Evolutionary conservation across 2,888 invertebrate genomes (phyloP).

Genomic region (Calameuta filiformis): DNA sequence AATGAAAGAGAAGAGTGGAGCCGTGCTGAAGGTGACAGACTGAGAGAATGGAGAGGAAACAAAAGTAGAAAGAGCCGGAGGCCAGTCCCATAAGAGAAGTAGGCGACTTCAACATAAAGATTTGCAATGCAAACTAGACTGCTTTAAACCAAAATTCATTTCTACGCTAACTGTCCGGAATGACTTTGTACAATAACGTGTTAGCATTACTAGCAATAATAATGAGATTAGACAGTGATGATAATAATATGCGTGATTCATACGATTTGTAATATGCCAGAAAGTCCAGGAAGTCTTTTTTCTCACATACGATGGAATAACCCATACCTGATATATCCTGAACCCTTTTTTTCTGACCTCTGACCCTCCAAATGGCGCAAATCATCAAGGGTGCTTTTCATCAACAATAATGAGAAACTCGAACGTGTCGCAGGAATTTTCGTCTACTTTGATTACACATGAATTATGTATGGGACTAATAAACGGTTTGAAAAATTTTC

Average conservation of each 20-base stretch:
- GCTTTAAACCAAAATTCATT: slow-evolving; percentile 63
- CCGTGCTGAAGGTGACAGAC: background rate
- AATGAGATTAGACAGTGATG: background rate
- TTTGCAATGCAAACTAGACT: slow-evolving; percentile 64
- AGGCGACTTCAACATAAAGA: slow-evolving; percentile 30
- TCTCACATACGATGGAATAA: background rate
- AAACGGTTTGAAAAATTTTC: background rate
- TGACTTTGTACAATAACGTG: background rate
- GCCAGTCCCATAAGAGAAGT: slow-evolving; percentile 21
- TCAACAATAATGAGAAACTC: background rate
- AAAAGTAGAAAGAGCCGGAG: background rate
- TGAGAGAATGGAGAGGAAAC: background rate
- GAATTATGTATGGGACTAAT: too few species aligned
- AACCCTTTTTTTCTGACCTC: background rate
- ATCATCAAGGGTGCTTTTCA: background rate
- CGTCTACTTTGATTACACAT: background rate
- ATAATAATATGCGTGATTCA: background rate
- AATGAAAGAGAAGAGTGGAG: slow-evolving; percentile 13
- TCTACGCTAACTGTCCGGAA: slow-evolving; percentile 59
- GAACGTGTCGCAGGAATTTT: background rate
- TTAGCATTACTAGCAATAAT: slow-evolving; percentile 50
- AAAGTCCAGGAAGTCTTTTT: background rate
- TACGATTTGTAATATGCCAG: background rate
- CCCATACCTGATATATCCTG: background rate
- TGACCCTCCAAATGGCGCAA: background rate